phyloP scores from a whole-genome alignment of 2,113 vertebrate species.

The Psettodes erumei region DNA sequence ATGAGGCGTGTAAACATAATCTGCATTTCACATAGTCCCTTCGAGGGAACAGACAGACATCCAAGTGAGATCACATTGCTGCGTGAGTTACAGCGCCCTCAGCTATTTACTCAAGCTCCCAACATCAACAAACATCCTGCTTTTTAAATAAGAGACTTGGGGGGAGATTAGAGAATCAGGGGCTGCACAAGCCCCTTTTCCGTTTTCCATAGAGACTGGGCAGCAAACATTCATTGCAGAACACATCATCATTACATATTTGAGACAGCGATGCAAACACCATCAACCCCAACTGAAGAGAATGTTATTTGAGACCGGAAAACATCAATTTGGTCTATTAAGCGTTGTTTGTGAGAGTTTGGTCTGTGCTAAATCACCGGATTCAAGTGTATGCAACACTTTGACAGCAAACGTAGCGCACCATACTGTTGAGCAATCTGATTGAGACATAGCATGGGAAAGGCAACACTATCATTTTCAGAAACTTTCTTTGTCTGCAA shows the following conservation, averaged over 20 bases:
- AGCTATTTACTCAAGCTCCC: constrained; percentile 73
- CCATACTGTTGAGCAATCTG: constrained; percentile 6
- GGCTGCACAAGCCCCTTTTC: constrained; percentile 22
- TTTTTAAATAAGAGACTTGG: constrained; percentile 64
- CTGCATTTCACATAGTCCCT: constrained; percentile 72
- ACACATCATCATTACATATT: constrained; percentile 31
- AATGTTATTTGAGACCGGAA: constrained; percentile 14
- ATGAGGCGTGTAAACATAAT: constrained; percentile 77
- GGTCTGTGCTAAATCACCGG: constrained; percentile 7
- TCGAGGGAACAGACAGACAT: constrained; percentile 66
- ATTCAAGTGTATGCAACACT: background rate
- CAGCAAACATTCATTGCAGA: constrained; percentile 19
- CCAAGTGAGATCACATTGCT: constrained; percentile 63
- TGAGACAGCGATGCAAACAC: constrained; percentile 31
- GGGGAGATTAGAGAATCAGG: constrained; percentile 49
- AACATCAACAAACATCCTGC: constrained; percentile 74
- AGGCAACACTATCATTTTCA: background rate
- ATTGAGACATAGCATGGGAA: constrained; percentile 2
- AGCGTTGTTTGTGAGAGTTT: background rate
- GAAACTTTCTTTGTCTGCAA: constrained; percentile 3
- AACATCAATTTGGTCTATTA: constrained; percentile 6
- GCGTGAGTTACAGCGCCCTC: constrained; percentile 67
- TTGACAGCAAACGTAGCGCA: constrained; percentile 1
- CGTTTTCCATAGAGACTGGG: constrained; percentile 21
- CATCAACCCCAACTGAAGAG: constrained; percentile 8